These are phyloP conservation scores for Collichthys lucidus DNA, from an alignment of 2,113 vertebrate genomes.

Conservation along the genomic window DNA sequence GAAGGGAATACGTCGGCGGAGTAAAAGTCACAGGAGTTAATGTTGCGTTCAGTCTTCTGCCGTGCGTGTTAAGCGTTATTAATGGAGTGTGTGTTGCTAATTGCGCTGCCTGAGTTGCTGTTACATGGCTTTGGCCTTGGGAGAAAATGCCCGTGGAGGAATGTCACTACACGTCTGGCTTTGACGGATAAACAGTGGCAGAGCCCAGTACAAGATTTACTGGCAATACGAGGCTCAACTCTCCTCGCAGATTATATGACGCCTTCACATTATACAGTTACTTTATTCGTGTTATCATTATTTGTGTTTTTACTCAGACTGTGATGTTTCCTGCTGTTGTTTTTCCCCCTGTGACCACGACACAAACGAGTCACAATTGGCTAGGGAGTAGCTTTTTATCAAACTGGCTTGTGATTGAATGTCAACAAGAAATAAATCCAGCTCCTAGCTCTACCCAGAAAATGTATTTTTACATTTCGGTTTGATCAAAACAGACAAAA, in stretches of 20 bases:
- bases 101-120: slow-evolving; percentile 70
- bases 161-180: slow-evolving; percentile 10
- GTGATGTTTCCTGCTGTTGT: neutral
- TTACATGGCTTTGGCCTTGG: slow-evolving; percentile 58
- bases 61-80: slow-evolving; percentile 72
- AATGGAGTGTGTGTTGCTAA: slow-evolving; percentile 83
- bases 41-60: slow-evolving; percentile 74
- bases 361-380: neutral
- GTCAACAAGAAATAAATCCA: no score
- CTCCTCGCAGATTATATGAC: neutral
- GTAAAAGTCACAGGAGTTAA: slow-evolving; percentile 75
- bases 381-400: neutral
- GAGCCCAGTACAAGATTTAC: neutral
- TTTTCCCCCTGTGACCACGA: neutral
- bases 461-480: no score
- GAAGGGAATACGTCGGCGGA: slow-evolving; percentile 45
- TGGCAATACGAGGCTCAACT: neutral
- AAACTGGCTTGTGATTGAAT: no score
- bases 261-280: slow-evolving; percentile 36
- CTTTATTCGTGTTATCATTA: neutral
- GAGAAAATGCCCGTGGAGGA: slow-evolving; percentile 40
- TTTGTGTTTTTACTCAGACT: neutral
- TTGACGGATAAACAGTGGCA: slow-evolving; percentile 27
- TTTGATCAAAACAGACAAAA: no score
- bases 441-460: no score